Conservation (phyloP, 92 coral and sea anemone species). For the Porites evermanni region DNA sequence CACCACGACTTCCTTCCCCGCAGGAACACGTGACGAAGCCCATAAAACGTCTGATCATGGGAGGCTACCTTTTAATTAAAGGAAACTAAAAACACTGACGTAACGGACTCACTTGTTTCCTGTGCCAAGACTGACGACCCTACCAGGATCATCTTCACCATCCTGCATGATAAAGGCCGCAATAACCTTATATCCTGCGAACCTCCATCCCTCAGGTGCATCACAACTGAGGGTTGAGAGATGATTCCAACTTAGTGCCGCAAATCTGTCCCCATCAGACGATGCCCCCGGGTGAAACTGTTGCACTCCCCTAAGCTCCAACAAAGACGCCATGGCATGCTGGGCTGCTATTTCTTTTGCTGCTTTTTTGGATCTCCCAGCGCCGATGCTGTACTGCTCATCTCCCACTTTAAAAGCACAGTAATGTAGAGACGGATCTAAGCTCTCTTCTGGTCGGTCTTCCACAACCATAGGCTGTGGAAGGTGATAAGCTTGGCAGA, state of each 20-base stretch:
- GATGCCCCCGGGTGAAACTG: slow-evolving; percentile 73
- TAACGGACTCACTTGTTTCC: slow-evolving; percentile 83
- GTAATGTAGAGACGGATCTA: slow-evolving; percentile 61
- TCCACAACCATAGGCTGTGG: slow-evolving; percentile 67
- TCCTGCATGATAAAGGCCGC: slow-evolving; percentile 82
- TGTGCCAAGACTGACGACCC: slow-evolving; percentile 90
- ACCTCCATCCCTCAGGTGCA: slow-evolving; percentile 84
- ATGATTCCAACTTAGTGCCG: slow-evolving; percentile 85
- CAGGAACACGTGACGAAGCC: too few relatives aligned
- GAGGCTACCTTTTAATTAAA: too few relatives aligned
- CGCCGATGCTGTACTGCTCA: slow-evolving; percentile 62
- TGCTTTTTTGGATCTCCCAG: slow-evolving; percentile 79
- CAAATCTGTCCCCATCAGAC: slow-evolving; percentile 78
- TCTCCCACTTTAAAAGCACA: slow-evolving; percentile 70
- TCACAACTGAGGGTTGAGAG: slow-evolving; percentile 61
- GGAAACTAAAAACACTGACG: too few relatives aligned
- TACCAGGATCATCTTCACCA: slow-evolving; percentile 59
- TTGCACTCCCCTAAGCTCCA: slow-evolving; percentile 44
- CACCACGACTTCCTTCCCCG: too few relatives aligned
- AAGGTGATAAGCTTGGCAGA: slow-evolving; percentile 82
- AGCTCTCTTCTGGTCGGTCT: slow-evolving; percentile 55
- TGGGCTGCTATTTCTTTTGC: slow-evolving; percentile 78
- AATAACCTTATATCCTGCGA: slow-evolving; percentile 86
- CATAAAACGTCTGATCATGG: too few relatives aligned
- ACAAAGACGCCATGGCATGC: slow-evolving; percentile 70